Conservation (phyloP, 2,797 vertebrate species). For the Masticophis lateralis region DNA sequence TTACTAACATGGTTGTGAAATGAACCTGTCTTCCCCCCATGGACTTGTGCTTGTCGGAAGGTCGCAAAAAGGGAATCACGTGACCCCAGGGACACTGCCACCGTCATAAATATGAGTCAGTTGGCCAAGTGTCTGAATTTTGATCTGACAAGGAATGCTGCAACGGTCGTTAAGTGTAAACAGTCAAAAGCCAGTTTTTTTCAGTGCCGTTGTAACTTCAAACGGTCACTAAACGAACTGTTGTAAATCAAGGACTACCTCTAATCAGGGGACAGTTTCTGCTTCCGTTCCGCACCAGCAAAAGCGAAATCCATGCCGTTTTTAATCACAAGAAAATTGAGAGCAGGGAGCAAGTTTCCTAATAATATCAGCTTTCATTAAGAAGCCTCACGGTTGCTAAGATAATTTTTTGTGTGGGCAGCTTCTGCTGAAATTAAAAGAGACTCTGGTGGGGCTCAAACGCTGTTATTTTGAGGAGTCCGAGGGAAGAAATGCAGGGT, state of each 20-base stretch:
- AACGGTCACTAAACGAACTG: not conserved
- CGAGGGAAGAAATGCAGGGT: not conserved
- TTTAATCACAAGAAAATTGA: not conserved
- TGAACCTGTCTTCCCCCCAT: not conserved
- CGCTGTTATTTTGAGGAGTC: not conserved
- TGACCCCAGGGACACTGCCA: not conserved
- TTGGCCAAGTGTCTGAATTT: not conserved
- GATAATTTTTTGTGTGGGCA: conserved; percentile 29
- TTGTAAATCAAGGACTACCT: not conserved
- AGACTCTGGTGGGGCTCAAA: not conserved
- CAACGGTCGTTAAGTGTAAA: not conserved
- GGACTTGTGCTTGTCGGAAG: not conserved
- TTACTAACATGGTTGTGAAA: not conserved
- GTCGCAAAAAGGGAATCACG: not conserved
- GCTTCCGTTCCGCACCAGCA: not conserved
- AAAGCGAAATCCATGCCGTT: not conserved
- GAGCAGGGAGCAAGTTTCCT: not conserved
- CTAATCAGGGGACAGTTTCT: not conserved
- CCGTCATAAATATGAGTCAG: not conserved
- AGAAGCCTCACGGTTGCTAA: conserved; percentile 23
- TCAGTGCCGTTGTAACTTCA: not conserved
- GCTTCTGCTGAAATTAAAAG: not conserved
- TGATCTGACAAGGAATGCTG: not conserved
- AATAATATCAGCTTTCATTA: not conserved
- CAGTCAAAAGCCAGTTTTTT: not conserved